Percentiles rank a stretch among this genome's conserved stretches.
Evolutionary conservation across 2,888 invertebrate genomes (phyloP).

Genomic region (Eupsilia transversa): DNA sequence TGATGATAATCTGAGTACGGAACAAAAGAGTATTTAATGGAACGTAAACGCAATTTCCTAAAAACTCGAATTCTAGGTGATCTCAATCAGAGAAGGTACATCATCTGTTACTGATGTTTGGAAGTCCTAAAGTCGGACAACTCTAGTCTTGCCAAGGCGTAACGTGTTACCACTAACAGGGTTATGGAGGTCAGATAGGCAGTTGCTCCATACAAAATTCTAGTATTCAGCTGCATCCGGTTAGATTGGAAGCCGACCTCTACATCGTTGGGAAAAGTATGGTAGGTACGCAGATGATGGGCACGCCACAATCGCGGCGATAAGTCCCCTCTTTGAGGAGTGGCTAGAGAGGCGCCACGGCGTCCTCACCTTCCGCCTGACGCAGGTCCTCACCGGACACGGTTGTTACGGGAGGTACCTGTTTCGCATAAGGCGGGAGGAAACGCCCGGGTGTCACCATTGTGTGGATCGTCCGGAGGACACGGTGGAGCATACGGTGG

Average conservation of each 20-base stretch:
- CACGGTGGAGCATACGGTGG: too few species aligned
- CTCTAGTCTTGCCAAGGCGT: background rate
- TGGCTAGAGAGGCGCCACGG: too few species aligned
- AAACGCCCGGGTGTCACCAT: too few species aligned
- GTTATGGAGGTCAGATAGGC: background rate
- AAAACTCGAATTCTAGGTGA: background rate
- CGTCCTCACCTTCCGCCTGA: too few species aligned
- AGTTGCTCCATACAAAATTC: background rate
- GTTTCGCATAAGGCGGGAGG: too few species aligned
- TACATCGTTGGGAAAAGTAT: background rate
- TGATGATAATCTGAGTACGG: background rate
- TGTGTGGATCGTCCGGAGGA: too few species aligned
- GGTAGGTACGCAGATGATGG: background rate
- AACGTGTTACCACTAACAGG: background rate
- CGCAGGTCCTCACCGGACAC: too few species aligned
- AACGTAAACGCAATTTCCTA: background rate
- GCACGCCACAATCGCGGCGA: too few species aligned
- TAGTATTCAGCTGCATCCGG: background rate
- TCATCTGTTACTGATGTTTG: background rate
- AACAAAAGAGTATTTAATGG: slow-evolving; percentile 1
- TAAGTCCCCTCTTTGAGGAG: too few species aligned
- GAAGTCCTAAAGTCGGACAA: background rate
- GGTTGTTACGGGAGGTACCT: too few species aligned
- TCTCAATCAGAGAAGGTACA: background rate
- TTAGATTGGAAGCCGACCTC: background rate